A percentile compares a stretch with the other conserved stretches of the same genome.
Evolutionary conservation across 1,140 invertebrate species (phyloP).

Genomic region (Psix sp.): DNA sequence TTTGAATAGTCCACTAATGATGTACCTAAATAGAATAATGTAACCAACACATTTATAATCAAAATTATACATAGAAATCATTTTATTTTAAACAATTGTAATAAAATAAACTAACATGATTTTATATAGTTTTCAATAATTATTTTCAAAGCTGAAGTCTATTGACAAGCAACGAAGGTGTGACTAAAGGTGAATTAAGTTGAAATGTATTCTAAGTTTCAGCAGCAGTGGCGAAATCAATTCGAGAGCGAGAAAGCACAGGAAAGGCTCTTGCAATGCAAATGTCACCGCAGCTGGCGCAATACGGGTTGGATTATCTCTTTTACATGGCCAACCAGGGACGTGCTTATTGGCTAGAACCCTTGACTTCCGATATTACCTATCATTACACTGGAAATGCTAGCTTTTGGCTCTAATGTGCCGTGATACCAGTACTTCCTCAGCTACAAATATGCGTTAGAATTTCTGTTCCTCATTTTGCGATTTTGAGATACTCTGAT

Average conservation of each 20-base stretch:
- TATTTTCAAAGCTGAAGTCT: neutral
- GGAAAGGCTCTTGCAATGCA: conserved; percentile 57
- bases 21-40: no score
- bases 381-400: conserved; percentile 58
- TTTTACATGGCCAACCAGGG: conserved; percentile 55
- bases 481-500: conserved; percentile 37
- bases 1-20: no score
- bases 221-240: conserved; percentile 51
- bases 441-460: conserved; percentile 22
- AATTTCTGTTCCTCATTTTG: conserved; percentile 19
- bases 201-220: conserved; percentile 45
- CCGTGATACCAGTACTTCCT: conserved; percentile 39
- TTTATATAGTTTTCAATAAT: no score
- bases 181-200: conserved; percentile 40
- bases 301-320: conserved; percentile 57
- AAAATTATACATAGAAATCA: no score
- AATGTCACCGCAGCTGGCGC: conserved; percentile 61
- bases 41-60: no score
- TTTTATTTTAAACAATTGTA: no score
- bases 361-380: conserved; percentile 50
- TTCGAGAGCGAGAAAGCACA: conserved; percentile 40
- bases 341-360: conserved; percentile 56
- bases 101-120: no score
- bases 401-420: conserved; percentile 44
- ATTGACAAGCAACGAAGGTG: conserved; percentile 32